Base-by-base conservation (phyloP, 2,113 vertebrate genomes). In the Scomber japonicus region DNA sequence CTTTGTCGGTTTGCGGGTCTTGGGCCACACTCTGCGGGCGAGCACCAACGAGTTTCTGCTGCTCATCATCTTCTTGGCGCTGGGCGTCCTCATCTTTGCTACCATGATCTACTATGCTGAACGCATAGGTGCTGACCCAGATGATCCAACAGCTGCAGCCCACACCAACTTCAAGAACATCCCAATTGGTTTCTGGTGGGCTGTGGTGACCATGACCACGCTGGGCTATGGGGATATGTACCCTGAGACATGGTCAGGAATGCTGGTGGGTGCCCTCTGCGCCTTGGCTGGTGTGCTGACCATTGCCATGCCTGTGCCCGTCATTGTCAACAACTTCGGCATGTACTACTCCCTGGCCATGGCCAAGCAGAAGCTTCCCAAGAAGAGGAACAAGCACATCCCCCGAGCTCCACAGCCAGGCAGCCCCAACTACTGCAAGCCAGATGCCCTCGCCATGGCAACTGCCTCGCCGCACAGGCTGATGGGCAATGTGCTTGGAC, bases 131-230 rank as follows among this genome's bases (percentile, higher is more conserved):
- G 98, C 97, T 63, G 94, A 96, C 91, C 95, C 97, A 0, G 95
- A 93, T 0, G 97, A 98, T 85, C 96, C 96, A 0, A 96, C 96
- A 0, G 96, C 95, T 16, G 97, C 96, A 0, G 93, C 94, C 44
- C 97, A 98, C 84, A 99, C 97, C 49, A 92, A 96, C 89, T 99
- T 99, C 91, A 99, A 99, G 95, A 99, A 99, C 94, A 99, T 99
- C 95, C 98, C 98, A 86, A 99, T 99, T 0, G 97, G 98, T 19
- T 99, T 99, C 95, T 99, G 98, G 98, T 99, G 98, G 98, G 98
- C 98, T 0, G 98, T 99, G 89, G 98, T 99, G 71, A 99, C 98
- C 10, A 99, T 99, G 98, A 99, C 98, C 0, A 99, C 98, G 0
- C 93, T 99, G 88, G 98, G 98, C 59, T 99, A 99, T 0, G 98